These are phyloP conservation scores for Lynx canadensis DNA, from an alignment of 2,113 vertebrate genomes.

Conservation along the genomic window DNA sequence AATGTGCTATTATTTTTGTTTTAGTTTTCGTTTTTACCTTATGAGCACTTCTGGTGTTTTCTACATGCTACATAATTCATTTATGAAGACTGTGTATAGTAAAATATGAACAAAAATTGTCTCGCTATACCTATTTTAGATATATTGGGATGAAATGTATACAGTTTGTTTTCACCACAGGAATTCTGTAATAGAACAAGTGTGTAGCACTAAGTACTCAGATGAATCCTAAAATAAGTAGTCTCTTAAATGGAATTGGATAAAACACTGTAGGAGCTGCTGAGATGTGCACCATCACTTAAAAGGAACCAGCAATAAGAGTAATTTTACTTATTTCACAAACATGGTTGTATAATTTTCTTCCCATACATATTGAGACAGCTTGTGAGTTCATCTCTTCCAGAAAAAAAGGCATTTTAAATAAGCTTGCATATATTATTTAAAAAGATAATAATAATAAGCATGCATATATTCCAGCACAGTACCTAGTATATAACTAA, in stretches of 20 bases:
- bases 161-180: background rate
- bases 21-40: background rate
- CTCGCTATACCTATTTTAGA: background rate
- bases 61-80: background rate
- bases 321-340: background rate
- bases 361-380: background rate
- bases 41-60: background rate
- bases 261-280: background rate
- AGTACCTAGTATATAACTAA: background rate
- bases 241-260: background rate
- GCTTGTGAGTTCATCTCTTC: background rate
- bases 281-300: background rate
- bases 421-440: conserved; percentile 12
- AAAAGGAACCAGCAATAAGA: background rate
- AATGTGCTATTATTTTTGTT: background rate
- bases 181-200: background rate
- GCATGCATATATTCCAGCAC: background rate
- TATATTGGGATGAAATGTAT: background rate
- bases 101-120: background rate
- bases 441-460: background rate
- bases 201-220: background rate
- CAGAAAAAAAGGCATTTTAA: background rate
- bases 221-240: background rate
- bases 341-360: background rate
- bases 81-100: background rate